Evolutionary conservation across 2,797 vertebrate species (phyloP), one percentile per base, ranked within the genome.

Genomic region (Picus viridis): DNA sequence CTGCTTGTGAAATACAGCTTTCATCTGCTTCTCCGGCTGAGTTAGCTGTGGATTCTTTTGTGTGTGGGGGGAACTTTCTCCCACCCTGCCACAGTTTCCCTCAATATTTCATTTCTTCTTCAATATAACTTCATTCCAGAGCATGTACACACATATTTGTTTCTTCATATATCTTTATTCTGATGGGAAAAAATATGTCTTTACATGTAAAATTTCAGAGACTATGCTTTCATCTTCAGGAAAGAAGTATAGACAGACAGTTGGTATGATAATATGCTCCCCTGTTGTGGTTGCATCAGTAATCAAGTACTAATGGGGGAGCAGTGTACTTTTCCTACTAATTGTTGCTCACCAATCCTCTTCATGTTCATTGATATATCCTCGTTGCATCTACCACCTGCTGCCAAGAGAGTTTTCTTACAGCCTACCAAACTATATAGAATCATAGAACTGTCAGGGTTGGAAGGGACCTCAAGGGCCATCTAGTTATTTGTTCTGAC

Each of bases 341-440:
- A 93, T 75, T 77, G 71, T 80, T 92, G 12, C 56, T 95, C 63
- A 92, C 78, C 80, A 90, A 41, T 90, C 47, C 61, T 94, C 83
- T 94, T 96, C 92, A 93, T 90, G 83, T 77, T 93, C 74, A 63
- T 84, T 89, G 65, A 39, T 95, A 22, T 83, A 82, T 74, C 70
- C 43, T 91, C 45, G 54, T 80, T 86, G 61, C 47, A 91, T 77
- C 22, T 22, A 69, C 78, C 73, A 89, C 78, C 84, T 91, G 87
- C 82, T 95, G 62, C 86, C 82, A 86, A 86, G 62, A 85, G 72
- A 64, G 36, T 61, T 89, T 96, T 90, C 54, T 79, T 75, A 75
- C 59, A 79, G 77, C 88, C 76, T 90, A 34, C 22, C 23, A 61
- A 53, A 45, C 79, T 85, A 14, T 73, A 80, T 80, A 77, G 91